Percentiles rank a stretch among this genome's conserved stretches.
Conservation (phyloP, 2,113 vertebrate species). For the Recurvirostra avosetta region DNA sequence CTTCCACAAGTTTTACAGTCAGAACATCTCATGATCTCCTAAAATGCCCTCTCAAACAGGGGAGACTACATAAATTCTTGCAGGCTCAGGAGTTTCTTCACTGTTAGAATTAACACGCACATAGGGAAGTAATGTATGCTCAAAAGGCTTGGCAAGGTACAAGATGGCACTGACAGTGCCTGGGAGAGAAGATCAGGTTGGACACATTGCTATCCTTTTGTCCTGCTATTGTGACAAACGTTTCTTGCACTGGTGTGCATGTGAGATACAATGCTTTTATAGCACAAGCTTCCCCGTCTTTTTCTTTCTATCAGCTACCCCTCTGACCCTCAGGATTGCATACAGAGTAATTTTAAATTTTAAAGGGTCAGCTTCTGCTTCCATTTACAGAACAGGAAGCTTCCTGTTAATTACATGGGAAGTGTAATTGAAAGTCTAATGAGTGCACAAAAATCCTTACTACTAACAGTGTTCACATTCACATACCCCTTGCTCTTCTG, state of each 20-base stretch:
- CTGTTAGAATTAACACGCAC: fast-evolving
- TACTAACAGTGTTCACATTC: background rate
- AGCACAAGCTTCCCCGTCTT: background rate
- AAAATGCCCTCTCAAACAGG: background rate
- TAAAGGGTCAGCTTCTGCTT: background rate
- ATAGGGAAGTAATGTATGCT: fast-evolving
- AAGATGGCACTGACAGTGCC: too few relatives aligned
- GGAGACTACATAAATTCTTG: background rate
- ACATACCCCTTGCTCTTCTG: background rate
- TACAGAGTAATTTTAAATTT: background rate
- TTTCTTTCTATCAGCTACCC: background rate
- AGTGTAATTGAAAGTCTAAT: background rate
- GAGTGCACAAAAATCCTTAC: background rate
- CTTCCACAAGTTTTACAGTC: background rate
- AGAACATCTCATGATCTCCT: background rate
- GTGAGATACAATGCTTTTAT: fast-evolving
- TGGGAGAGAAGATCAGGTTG: background rate
- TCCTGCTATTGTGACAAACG: background rate
- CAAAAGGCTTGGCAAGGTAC: background rate
- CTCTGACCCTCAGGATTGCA: background rate
- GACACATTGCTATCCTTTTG: background rate
- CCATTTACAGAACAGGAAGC: background rate
- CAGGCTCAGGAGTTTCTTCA: background rate
- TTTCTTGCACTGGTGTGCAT: background rate
- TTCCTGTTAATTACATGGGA: background rate